Evolutionary conservation across 35 echinoderm and acorn worm species (phyloP), one percentile per base, ranked within the genome.

Genomic region (Acanthaster planci): DNA sequence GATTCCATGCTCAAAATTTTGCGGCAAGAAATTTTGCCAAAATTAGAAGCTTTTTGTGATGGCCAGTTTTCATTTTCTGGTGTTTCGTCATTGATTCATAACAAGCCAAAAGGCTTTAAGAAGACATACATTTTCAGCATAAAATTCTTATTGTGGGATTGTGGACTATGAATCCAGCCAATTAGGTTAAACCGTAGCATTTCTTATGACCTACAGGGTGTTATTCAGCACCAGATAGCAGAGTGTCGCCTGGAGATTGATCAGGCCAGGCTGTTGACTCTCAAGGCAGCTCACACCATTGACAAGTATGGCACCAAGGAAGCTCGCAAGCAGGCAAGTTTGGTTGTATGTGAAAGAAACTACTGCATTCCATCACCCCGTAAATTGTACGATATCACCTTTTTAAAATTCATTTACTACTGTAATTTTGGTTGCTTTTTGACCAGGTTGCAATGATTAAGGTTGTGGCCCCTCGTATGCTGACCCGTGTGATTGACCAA

Each of bases 381-480:
- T n/a, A n/a, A 23, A 77, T 18, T 37, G 32, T 77, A 34, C 22
- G 21, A 30, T 81, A 7, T 16, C 51, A 81, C 18, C 17, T 52
- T 53, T 21, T 40, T 50, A 39, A 38, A 37, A 56, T 67, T 31
- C 8, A 21, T 22, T 27, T 31, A 22, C 8, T 6, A 8, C 4
- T 52, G 16, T 59, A 14, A 58, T 58, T 36, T 37, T 60, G 56
- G 21, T 39, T 81, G 42, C 80, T 34, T 40, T 52, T 67, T 22
- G 67, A 40, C 18, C 67, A 98, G 95, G 89, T 98, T 57, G 95
- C 95, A 12, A 98, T 98, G 95, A 98, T 98, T 27, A 97, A 97
- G 55, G 79, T 93, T 21, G 91, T 89, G 5, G 92, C 88, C 52
- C 95, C 95, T 50, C 85, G 95, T 31, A 93, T 93, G 91, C 80